Conservation (phyloP, 1,140 invertebrate species). For the Temnothorax longispinosus region DNA sequence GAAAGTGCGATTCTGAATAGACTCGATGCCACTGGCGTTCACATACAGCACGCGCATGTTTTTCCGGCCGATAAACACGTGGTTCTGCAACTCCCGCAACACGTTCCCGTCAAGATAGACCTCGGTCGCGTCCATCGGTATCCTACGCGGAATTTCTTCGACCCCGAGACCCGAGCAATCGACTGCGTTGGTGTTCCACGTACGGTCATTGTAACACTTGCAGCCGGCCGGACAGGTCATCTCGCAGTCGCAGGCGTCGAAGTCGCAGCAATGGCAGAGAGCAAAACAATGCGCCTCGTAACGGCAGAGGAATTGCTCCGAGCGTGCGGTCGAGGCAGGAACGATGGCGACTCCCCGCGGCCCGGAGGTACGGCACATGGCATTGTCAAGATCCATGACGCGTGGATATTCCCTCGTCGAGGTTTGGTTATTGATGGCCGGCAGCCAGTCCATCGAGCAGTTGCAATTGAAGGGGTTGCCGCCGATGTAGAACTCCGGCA, state of each 20-base stretch:
- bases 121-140: constrained; percentile 97
- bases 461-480: constrained; percentile 96
- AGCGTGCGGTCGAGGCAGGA: constrained; percentile 88
- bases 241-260: constrained; percentile 97
- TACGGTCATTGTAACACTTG: constrained; percentile 96
- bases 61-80: constrained; percentile 96
- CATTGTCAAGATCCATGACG: constrained; percentile 94
- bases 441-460: constrained; percentile 97
- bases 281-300: constrained; percentile 97
- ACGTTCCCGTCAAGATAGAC: constrained; percentile 96
- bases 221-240: constrained; percentile 97
- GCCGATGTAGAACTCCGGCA: constrained; percentile 95
- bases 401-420: constrained; percentile 92
- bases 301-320: constrained; percentile 94
- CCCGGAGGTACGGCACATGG: constrained; percentile 93
- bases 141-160: constrained; percentile 91
- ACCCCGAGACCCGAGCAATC: constrained; percentile 93
- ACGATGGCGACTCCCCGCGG: constrained; percentile 90
- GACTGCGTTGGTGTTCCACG: constrained; percentile 96
- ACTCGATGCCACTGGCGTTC: constrained; percentile 93
- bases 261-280: constrained; percentile 97
- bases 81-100: constrained; percentile 93
- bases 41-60: constrained; percentile 95
- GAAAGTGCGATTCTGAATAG: constrained; percentile 96
- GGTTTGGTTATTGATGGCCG: constrained; percentile 94